Evolutionary conservation across 1,140 invertebrate genomes (phyloP).

Genomic region (Psix sp.): DNA sequence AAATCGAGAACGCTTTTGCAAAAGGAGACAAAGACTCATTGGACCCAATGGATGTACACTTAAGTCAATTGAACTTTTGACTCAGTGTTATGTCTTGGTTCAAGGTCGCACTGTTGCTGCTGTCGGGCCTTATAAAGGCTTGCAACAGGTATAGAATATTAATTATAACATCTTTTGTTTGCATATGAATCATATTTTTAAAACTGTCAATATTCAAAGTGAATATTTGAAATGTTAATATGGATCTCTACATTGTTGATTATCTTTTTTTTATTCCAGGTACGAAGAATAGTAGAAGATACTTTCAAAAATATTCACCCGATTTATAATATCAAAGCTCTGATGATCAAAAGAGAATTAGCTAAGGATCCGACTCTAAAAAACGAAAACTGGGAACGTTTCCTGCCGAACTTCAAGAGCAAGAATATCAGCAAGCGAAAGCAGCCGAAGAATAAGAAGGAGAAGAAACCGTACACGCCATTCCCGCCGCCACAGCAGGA

Average conservation of each 20-base stretch:
- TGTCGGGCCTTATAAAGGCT: conserved; percentile 95
- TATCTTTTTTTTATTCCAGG: conserved; percentile 70
- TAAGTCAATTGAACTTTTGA: conserved; percentile 98
- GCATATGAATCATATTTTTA: too few relatives aligned
- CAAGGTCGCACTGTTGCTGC: conserved; percentile 99
- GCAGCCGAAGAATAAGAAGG: conserved; percentile 90
- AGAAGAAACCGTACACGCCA: conserved; percentile 96
- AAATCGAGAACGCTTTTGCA: conserved; percentile 97
- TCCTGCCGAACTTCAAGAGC: conserved; percentile 96
- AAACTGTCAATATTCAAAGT: too few relatives aligned
- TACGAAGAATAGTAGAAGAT: conserved; percentile 94
- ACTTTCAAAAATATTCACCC: conserved; percentile 99
- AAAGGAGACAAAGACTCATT: conserved; percentile 94
- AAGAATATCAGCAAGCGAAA: conserved; percentile 93
- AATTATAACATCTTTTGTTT: too few relatives aligned
- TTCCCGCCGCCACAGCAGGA: conserved; percentile 96
- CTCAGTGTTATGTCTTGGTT: conserved; percentile 97
- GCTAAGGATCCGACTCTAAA: conserved; percentile 93
- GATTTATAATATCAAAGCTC: conserved; percentile 98
- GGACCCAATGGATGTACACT: conserved; percentile 98
- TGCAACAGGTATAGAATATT: conserved; percentile 84
- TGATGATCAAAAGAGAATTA: conserved; percentile 98
- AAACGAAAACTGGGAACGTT: conserved; percentile 98
- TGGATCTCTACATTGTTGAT: too few relatives aligned
- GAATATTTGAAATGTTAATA: too few relatives aligned